Evolutionary conservation across 2,888 invertebrate genomes (phyloP).

Genomic region (Sinotaia quadrata): DNA sequence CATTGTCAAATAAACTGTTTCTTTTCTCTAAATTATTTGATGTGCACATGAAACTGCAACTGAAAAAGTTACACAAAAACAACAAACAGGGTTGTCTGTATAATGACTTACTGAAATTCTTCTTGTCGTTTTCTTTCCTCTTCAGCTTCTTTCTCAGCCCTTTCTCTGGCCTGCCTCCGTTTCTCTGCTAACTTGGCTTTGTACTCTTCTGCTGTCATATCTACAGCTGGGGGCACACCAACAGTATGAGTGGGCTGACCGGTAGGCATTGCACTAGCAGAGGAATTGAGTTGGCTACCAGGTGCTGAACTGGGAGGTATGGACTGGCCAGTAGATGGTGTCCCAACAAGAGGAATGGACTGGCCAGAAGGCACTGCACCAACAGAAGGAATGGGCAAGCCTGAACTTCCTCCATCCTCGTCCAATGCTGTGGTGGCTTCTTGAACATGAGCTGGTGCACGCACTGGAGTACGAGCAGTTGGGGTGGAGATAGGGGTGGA

Average conservation of each 20-base stretch:
- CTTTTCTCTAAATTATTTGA: too few species aligned
- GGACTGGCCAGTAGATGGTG: too few species aligned
- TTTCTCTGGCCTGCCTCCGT: slow-evolving; percentile 88
- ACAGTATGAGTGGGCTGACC: slow-evolving; percentile 13
- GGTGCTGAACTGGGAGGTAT: not conserved
- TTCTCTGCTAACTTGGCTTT: slow-evolving; percentile 94
- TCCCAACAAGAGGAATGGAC: too few species aligned
- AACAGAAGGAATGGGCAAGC: slow-evolving; percentile 17
- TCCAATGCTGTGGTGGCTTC: too few species aligned
- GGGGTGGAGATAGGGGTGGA: not conserved
- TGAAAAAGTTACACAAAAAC: too few species aligned
- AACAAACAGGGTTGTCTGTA: too few species aligned
- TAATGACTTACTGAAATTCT: slow-evolving; percentile 43
- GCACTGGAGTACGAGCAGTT: slow-evolving; percentile 13
- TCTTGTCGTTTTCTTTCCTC: slow-evolving; percentile 80
- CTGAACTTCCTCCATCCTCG: slow-evolving; percentile 27
- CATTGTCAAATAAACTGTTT: too few species aligned
- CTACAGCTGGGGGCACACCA: slow-evolving; percentile 31
- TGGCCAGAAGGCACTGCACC: too few species aligned
- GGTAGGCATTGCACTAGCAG: not conserved
- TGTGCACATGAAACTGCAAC: too few species aligned
- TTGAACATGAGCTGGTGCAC: slow-evolving; percentile 30
- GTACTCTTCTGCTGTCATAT: slow-evolving; percentile 80
- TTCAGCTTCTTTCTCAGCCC: slow-evolving; percentile 92
- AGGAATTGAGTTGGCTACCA: not conserved